These are phyloP conservation scores for Sylvicapra grimmia DNA, from an alignment of 2,113 vertebrate species.

Conservation along the genomic window DNA sequence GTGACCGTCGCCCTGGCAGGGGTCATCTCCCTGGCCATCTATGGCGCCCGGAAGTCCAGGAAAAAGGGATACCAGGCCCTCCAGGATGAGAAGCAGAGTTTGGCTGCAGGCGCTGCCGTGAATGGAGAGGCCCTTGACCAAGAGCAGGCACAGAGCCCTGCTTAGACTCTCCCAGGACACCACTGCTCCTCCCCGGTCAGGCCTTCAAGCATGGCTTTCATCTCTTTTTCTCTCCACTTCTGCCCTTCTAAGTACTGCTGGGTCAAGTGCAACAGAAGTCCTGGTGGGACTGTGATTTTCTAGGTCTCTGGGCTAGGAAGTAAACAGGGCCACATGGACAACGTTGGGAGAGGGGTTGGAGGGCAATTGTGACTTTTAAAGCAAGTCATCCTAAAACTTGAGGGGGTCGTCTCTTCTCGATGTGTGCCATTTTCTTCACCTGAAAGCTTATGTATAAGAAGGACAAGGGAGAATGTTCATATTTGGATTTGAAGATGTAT, in stretches of 20 bases:
- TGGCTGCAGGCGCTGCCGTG: accelerated
- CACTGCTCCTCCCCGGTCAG: neutral
- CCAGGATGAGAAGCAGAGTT: neutral
- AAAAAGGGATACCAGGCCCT: neutral
- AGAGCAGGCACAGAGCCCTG: neutral
- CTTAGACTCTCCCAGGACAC: neutral
- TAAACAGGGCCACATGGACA: neutral
- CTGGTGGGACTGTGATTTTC: neutral
- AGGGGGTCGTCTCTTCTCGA: accelerated
- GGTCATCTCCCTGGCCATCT: slow-evolving; percentile 35
- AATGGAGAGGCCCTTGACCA: neutral
- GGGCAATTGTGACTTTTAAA: neutral
- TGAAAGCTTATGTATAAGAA: neutral
- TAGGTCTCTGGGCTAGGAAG: neutral
- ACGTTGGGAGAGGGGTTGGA: neutral
- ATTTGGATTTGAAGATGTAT: neutral
- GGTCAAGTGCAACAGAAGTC: neutral
- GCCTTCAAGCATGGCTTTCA: accelerated
- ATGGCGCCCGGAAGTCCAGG: slow-evolving; percentile 50
- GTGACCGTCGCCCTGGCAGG: slow-evolving; percentile 45
- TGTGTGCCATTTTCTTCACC: neutral
- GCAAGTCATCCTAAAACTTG: neutral
- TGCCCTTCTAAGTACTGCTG: neutral
- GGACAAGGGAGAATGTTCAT: neutral
- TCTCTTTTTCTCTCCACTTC: neutral